Conservation (phyloP, 1,140 invertebrate species). For the Drosophila pseudoananassae region DNA sequence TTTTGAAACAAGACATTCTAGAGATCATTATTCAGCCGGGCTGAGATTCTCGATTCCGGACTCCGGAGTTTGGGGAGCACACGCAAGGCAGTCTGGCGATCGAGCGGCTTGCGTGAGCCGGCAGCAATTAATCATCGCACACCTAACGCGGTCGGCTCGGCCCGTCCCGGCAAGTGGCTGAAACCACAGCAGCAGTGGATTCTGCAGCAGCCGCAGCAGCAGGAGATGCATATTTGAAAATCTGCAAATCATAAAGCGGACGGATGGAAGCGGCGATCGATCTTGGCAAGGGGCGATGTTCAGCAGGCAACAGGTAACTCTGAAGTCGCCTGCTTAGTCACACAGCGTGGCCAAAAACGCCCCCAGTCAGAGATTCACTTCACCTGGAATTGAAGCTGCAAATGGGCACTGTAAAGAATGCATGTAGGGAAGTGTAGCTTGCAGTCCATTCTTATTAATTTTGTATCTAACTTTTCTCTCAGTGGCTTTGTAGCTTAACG, state of each 20-base stretch:
- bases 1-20: conserved; percentile 82
- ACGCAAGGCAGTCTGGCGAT: conserved; percentile 46
- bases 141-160: conserved; percentile 40
- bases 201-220: conserved; percentile 38
- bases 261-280: conserved; percentile 47
- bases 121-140: conserved; percentile 81
- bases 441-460: no score
- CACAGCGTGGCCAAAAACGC: conserved; percentile 67
- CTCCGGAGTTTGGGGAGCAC: conserved; percentile 20
- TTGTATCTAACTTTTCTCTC: neutral
- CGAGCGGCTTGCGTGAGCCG: conserved; percentile 64
- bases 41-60: conserved; percentile 21
- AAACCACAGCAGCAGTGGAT: conserved; percentile 9
- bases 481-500: conserved; percentile 38
- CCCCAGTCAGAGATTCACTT: conserved; percentile 54
- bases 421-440: no score
- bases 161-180: conserved; percentile 38
- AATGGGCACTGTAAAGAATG: conserved; percentile 10
- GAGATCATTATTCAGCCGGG: conserved; percentile 74
- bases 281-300: conserved; percentile 36
- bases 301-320: conserved; percentile 18
- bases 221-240: conserved; percentile 81
- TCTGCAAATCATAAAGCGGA: conserved; percentile 77
- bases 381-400: conserved; percentile 17
- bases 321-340: conserved; percentile 65